Conservation (phyloP, 2,888 invertebrate genomes). For the Volucella inanis region DNA sequence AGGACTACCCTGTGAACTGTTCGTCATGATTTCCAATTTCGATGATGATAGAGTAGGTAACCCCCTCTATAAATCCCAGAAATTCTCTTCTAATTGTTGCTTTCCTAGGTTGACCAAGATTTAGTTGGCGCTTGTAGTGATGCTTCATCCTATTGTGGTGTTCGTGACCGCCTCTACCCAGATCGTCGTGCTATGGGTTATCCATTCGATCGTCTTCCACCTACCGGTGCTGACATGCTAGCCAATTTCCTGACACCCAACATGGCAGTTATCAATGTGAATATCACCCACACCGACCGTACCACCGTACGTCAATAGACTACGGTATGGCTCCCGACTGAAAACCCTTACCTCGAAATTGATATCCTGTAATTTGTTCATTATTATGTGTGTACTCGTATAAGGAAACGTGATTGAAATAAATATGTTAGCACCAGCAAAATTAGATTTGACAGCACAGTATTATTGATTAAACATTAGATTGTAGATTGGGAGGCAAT, state of each 20-base stretch:
- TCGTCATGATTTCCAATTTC: constrained; percentile 89
- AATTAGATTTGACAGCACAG: constrained; percentile 31
- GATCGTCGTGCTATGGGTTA: constrained; percentile 91
- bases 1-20: constrained; percentile 87
- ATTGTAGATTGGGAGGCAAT: no score
- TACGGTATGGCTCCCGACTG: not conserved
- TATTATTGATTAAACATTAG: constrained; percentile 41
- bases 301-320: constrained; percentile 67
- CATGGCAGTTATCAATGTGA: constrained; percentile 86
- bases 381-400: constrained; percentile 6
- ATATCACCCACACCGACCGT: constrained; percentile 85
- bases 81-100: constrained; percentile 84
- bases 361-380: constrained; percentile 6
- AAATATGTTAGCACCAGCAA: constrained; percentile 46
- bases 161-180: constrained; percentile 89
- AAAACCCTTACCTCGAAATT: not conserved
- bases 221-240: constrained; percentile 84
- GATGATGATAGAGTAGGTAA: constrained; percentile 83
- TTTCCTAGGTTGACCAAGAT: constrained; percentile 76
- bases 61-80: not conserved
- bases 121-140: constrained; percentile 85
- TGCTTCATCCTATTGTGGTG: constrained; percentile 90
- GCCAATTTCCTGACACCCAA: constrained; percentile 88
- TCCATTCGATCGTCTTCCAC: constrained; percentile 89
- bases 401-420: constrained; percentile 62